Evolutionary conservation across 2,113 vertebrate genomes (phyloP).

Genomic region (Microtus ochrogaster): DNA sequence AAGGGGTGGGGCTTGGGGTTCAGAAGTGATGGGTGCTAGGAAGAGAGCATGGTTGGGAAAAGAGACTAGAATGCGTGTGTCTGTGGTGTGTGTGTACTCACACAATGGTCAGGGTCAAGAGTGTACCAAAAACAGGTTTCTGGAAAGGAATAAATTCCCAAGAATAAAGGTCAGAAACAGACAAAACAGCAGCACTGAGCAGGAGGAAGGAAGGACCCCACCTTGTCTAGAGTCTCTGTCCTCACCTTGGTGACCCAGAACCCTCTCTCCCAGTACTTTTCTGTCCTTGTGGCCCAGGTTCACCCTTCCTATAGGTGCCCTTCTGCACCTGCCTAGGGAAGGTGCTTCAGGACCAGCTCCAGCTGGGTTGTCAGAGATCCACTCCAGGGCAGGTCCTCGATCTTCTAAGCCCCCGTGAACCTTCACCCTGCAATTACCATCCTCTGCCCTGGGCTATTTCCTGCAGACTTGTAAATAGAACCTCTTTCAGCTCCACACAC

Average conservation of each 20-base stretch:
- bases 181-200: accelerated
- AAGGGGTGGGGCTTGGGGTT: too few relatives aligned
- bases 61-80: not conserved
- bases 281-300: not conserved
- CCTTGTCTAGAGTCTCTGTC: too few relatives aligned
- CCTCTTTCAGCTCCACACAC: constrained; percentile 85
- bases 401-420: constrained; percentile 74
- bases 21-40: not conserved
- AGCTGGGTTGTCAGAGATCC: not conserved
- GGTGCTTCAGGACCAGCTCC: not conserved
- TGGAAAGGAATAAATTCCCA: too few relatives aligned
- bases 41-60: not conserved
- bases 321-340: not conserved
- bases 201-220: not conserved
- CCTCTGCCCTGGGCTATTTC: constrained; percentile 86
- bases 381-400: not conserved
- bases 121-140: not conserved
- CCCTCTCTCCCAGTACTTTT: not conserved
- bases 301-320: not conserved
- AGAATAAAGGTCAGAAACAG: not conserved
- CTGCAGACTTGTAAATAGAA: constrained; percentile 89
- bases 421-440: constrained; percentile 86
- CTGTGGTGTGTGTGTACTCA: not conserved
- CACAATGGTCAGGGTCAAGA: not conserved
- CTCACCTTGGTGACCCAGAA: not conserved